Conservation (phyloP, 1,140 invertebrate species). For the Magallana angulata region DNA sequence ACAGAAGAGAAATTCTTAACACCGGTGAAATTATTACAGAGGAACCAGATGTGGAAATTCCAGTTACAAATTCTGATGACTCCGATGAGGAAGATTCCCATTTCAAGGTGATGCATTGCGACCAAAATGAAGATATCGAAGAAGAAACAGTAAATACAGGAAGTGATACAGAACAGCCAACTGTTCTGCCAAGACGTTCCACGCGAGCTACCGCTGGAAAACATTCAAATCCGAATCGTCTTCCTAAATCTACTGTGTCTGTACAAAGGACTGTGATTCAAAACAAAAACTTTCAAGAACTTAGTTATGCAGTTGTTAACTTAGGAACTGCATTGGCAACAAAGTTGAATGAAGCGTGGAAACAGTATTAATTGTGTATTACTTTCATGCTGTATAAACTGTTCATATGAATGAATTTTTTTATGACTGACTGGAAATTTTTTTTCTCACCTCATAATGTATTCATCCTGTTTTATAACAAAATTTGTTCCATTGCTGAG, state of each 20-base stretch:
- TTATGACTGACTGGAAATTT: too few relatives aligned
- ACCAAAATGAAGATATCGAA: background rate
- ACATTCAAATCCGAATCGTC: constrained; percentile 25
- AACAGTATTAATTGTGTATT: background rate
- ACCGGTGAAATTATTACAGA: too few relatives aligned
- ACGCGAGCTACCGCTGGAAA: constrained; percentile 10
- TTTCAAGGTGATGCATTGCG: background rate
- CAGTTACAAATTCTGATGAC: too few relatives aligned
- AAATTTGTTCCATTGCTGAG: too few relatives aligned
- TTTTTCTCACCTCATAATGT: too few relatives aligned
- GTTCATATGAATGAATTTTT: too few relatives aligned
- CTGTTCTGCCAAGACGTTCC: background rate
- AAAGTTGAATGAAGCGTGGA: background rate
- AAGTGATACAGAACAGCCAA: background rate
- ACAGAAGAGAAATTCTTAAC: too few relatives aligned
- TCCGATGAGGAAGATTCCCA: background rate
- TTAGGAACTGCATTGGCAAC: background rate
- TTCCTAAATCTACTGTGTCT: background rate
- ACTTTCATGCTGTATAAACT: background rate
- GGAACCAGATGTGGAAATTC: too few relatives aligned
- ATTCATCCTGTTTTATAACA: too few relatives aligned
- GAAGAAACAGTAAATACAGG: background rate
- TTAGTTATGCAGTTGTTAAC: background rate
- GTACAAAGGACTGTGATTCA: too few relatives aligned
- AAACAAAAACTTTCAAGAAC: constrained; percentile 8